Evolutionary conservation across 2,113 vertebrate species (phyloP), one percentile per base, ranked within the genome.

Genomic region (Thamnaconus septentrionalis): DNA sequence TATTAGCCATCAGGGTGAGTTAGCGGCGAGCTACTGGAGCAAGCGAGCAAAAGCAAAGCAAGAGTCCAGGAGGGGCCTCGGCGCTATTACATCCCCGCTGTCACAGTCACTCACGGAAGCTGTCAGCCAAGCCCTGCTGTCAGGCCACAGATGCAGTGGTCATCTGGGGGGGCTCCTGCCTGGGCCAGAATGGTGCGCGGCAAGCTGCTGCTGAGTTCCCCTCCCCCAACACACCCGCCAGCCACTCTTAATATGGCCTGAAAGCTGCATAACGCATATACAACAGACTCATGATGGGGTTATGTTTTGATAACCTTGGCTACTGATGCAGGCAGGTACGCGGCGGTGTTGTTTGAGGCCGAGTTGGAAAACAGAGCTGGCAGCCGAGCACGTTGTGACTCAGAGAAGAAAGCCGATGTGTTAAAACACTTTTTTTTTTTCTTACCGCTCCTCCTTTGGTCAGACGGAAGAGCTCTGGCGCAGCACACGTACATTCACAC

Each of bases 1-100:
- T 87, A 87, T 88, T 88, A 89, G 79, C 82, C 76, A 85, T 89
- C 88, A 87, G 87, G 81, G 74, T 76, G 80, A 83, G 88, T 88
- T 87, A 84, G 82, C 76, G 66, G 81, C 83, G 82, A 89, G 82
- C 78, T 72, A 77, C 61, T 80, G 78, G 78, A 76, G 79, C 81
- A 77, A 86, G 18, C 18, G 18, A 31, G 18, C 18, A 31, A 31
- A 31, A 31, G 18, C 18, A 73, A 73, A 79, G 76, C 72, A 62
- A 68, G 77, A 83, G 76, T 85, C 78, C 82, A 73, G 69, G 66
- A 68, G 82, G 82, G 64, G 9, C 69, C 78, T 63, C 69, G 12
- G 61, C 49, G 79, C 79, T 86, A 85, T 89, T 85, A 87, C 77
- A 69, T 67, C 83, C 18, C 66, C 62, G 75, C 81, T 89, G 88